Conservation (phyloP, 2,797 vertebrate species). For the Rhynchotus rufescens region DNA sequence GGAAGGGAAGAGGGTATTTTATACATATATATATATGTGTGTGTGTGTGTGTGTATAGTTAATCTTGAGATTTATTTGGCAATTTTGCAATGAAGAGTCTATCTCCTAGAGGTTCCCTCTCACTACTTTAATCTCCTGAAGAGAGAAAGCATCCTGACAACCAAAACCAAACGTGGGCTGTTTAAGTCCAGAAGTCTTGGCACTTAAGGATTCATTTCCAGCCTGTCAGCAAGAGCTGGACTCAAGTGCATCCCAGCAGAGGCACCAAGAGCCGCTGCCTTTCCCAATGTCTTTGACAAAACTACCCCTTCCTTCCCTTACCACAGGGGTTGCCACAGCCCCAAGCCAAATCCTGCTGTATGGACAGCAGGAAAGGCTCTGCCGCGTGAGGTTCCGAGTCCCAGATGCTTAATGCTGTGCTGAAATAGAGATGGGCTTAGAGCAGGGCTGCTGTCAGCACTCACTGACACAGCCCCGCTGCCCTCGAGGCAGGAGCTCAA, state of each 20-base stretch:
- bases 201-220: conserved; percentile 43
- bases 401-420: not conserved
- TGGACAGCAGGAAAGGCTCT: not conserved
- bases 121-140: not conserved
- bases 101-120: not conserved
- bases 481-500: not conserved
- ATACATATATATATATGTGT: too few species aligned
- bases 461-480: not conserved
- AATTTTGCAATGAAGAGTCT: not conserved
- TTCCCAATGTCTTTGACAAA: not conserved
- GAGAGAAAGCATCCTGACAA: not conserved
- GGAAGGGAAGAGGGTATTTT: not conserved
- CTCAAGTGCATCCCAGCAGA: not conserved
- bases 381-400: not conserved
- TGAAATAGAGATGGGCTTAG: not conserved
- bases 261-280: not conserved
- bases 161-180: not conserved
- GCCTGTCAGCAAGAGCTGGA: not conserved
- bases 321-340: not conserved
- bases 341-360: not conserved
- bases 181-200: not conserved
- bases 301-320: not conserved
- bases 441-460: not conserved
- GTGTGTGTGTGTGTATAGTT: too few species aligned
- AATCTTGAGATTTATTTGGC: not conserved